Conservation (phyloP, 2,113 vertebrate species). For the Leucoraja erinaceus region DNA sequence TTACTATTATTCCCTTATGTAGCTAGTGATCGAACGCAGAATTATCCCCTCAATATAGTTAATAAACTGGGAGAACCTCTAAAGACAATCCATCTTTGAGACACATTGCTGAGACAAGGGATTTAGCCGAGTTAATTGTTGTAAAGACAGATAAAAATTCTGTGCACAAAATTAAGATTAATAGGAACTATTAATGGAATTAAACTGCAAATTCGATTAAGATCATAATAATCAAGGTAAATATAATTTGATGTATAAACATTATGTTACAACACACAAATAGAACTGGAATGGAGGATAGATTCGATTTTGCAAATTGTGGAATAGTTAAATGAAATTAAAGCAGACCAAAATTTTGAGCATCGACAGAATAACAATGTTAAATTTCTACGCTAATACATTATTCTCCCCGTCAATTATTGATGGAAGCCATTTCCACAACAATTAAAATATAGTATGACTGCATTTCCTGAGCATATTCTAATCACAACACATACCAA, state of each 20-base stretch:
- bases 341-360: not conserved
- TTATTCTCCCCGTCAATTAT: not conserved
- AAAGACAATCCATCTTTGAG: not conserved
- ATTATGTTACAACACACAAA: not conserved
- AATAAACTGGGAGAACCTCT: not conserved
- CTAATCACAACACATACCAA: not conserved
- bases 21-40: not conserved
- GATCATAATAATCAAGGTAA: not conserved
- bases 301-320: not conserved
- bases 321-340: not conserved
- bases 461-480: not conserved
- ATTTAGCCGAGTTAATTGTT: not conserved
- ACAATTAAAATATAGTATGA: too few relatives aligned
- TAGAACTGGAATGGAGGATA: not conserved
- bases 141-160: not conserved
- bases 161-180: not conserved
- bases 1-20: not conserved
- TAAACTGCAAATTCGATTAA: not conserved
- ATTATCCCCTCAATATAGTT: not conserved
- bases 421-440: not conserved
- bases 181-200: not conserved
- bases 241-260: not conserved
- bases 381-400: not conserved
- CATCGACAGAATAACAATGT: not conserved
- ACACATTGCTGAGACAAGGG: not conserved